phyloP scores from a whole-genome alignment of 2,113 vertebrate genomes.

The Hystrix brachyura region DNA sequence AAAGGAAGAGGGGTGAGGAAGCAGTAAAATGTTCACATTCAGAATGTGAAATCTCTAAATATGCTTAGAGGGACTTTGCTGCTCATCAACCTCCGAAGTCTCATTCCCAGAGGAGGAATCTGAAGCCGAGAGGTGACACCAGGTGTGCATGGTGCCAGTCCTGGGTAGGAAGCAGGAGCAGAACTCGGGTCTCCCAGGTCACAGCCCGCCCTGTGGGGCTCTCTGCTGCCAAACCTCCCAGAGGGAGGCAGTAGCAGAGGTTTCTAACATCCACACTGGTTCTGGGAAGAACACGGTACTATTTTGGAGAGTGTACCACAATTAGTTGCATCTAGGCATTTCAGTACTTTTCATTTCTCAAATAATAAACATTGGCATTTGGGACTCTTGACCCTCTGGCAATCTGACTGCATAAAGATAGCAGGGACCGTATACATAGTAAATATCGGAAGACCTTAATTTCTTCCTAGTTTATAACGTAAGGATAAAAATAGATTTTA shows the following conservation, averaged over 20 bases:
- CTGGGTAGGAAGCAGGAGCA: not conserved
- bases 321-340: not conserved
- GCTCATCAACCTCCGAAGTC: not conserved
- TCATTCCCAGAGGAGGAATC: not conserved
- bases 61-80: not conserved
- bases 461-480: not conserved
- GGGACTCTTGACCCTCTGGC: not conserved
- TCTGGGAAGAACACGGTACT: not conserved
- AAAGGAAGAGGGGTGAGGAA: not conserved
- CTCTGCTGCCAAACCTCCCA: not conserved
- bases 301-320: not conserved
- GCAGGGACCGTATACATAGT: not conserved
- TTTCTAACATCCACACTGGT: not conserved
- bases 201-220: not conserved
- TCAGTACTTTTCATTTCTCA: slow-evolving; percentile 1
- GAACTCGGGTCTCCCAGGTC: not conserved
- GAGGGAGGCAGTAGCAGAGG: not conserved
- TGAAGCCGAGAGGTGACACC: not conserved
- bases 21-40: not conserved
- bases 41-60: not conserved
- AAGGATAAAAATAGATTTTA: not conserved
- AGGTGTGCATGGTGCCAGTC: not conserved
- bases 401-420: not conserved
- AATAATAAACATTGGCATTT: not conserved
- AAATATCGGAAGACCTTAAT: not conserved